A percentile compares a stretch with the other conserved stretches of the same genome.
Evolutionary conservation across 2,113 vertebrate genomes (phyloP).

Genomic region (Misgurnus mizolepis): DNA sequence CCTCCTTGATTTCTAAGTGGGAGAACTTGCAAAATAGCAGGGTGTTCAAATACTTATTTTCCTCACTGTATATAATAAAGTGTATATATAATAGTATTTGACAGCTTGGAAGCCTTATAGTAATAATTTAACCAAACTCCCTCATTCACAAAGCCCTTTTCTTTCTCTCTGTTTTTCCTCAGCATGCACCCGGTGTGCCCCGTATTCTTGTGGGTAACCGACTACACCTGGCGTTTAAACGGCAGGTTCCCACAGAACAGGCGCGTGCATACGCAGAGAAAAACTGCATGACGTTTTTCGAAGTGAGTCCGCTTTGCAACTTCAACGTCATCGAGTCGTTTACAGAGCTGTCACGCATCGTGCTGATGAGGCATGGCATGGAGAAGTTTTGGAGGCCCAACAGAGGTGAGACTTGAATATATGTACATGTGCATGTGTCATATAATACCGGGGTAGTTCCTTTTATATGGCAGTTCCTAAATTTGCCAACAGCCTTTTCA

Average conservation of each 20-base stretch:
- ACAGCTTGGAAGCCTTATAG: too few species aligned
- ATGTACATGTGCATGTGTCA: background rate
- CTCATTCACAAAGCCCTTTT: background rate
- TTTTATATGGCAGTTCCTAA: too few species aligned
- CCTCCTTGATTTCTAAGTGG: too few species aligned
- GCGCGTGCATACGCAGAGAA: conserved; percentile 94
- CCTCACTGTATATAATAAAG: too few species aligned
- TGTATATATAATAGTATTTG: too few species aligned
- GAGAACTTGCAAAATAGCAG: too few species aligned
- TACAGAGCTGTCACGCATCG: conserved; percentile 95
- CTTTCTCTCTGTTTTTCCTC: background rate
- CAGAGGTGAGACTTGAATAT: conserved; percentile 77
- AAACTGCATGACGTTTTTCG: conserved; percentile 98
- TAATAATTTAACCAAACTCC: too few species aligned
- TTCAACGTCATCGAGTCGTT: conserved; percentile 98
- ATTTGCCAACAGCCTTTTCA: too few species aligned
- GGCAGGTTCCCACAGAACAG: conserved; percentile 95
- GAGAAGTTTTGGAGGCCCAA: conserved; percentile 99
- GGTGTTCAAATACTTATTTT: too few species aligned
- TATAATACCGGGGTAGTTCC: too few species aligned
- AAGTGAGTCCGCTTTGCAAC: conserved; percentile 98
- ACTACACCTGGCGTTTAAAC: conserved; percentile 94
- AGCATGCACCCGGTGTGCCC: conserved; percentile 97
- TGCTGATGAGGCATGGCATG: conserved; percentile 98
- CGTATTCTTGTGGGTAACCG: conserved; percentile 96